Evolutionary conservation across 2,113 vertebrate species (phyloP).

Genomic region (Arothron firmamentum): DNA sequence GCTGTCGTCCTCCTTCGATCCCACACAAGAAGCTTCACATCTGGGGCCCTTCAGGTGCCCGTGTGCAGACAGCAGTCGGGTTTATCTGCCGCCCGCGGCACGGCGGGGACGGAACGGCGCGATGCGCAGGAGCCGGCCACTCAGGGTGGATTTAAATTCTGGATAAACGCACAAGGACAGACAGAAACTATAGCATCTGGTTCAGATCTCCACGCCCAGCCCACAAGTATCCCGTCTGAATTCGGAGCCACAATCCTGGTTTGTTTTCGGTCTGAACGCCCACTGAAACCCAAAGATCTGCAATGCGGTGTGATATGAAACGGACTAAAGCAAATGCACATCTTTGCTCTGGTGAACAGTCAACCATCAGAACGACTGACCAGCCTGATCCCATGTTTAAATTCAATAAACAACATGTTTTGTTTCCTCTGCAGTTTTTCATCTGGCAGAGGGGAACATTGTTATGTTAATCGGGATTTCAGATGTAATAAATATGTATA

Average conservation of each 20-base stretch:
- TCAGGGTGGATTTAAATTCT: conserved; percentile 72
- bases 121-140: conserved; percentile 18
- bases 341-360: no score
- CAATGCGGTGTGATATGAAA: neutral
- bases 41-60: conserved; percentile 25
- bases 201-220: neutral
- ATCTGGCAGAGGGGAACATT: neutral
- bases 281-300: neutral
- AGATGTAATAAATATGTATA: neutral
- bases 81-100: conserved; percentile 34
- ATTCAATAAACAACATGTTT: no score
- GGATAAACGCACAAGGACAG: conserved; percentile 9
- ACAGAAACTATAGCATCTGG: neutral
- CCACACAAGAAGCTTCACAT: conserved; percentile 57
- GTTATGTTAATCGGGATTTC: neutral
- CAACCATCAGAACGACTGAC: no score
- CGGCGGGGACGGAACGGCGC: conserved; percentile 38
- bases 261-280: neutral
- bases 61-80: conserved; percentile 24
- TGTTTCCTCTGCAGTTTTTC: neutral
- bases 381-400: no score
- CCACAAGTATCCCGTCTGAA: neutral
- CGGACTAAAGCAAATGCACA: neutral
- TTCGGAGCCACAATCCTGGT: no score
- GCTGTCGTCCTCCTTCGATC: conserved; percentile 49